phyloP scores from a whole-genome alignment of 1,140 invertebrate genomes.

The Zaprionus africanus region DNA sequence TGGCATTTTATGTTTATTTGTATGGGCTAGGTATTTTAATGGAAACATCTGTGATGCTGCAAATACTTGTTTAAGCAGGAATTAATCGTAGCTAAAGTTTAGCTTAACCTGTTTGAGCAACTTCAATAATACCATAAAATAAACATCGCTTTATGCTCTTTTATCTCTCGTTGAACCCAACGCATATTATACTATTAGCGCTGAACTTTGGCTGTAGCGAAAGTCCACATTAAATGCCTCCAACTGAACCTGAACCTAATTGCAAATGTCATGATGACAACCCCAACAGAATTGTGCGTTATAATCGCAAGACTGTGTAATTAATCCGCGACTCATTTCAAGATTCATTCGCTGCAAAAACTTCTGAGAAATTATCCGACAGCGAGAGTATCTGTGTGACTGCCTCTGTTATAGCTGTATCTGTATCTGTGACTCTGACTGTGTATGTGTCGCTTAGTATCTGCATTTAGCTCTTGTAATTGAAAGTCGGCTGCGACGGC shows the following conservation, averaged over 20 bases:
- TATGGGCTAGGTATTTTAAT: background rate
- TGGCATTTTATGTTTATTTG: background rate
- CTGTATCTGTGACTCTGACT: background rate
- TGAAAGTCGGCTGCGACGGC: slow-evolving; percentile 61
- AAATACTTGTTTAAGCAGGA: background rate
- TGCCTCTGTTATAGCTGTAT: background rate
- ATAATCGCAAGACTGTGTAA: slow-evolving; percentile 34
- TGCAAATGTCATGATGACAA: slow-evolving; percentile 40
- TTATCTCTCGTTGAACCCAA: slow-evolving; percentile 10
- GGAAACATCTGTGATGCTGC: background rate
- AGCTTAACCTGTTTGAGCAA: background rate
- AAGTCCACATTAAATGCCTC: slow-evolving; percentile 36
- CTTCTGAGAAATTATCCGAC: background rate
- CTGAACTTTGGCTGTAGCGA: slow-evolving; percentile 35
- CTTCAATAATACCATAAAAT: background rate
- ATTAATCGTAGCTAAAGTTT: background rate
- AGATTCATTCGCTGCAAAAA: slow-evolving; percentile 34
- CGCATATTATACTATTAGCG: background rate
- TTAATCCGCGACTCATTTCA: slow-evolving; percentile 56
- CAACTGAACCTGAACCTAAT: slow-evolving; percentile 21
- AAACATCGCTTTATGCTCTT: background rate
- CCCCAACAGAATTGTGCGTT: slow-evolving; percentile 8
- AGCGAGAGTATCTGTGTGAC: slow-evolving; percentile 2
- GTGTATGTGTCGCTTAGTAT: slow-evolving; percentile 28
- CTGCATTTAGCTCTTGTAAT: slow-evolving; percentile 63